Percentiles rank a stretch among this genome's conserved stretches.
Conservation (phyloP, 1,140 invertebrate genomes). For the Lepidurus arcticus region DNA sequence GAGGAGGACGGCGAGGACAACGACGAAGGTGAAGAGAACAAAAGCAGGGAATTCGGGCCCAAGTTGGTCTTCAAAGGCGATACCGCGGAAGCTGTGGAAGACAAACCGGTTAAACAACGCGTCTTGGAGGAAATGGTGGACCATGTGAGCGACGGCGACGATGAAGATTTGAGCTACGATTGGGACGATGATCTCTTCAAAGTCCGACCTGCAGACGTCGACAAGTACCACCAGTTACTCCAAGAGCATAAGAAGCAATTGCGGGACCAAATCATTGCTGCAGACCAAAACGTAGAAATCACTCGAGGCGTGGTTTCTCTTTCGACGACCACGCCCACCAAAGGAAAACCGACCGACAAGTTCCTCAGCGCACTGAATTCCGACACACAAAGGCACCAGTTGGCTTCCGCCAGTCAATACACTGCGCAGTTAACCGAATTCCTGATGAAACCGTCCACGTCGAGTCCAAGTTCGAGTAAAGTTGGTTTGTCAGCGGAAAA, state of each 20-base stretch:
- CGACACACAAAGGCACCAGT: not conserved
- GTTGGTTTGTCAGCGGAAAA: not conserved
- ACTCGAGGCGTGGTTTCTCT: not conserved
- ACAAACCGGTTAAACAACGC: conserved; percentile 39
- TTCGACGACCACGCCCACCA: conserved; percentile 23
- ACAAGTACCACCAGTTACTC: not conserved
- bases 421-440: conserved; percentile 17
- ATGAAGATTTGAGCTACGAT: conserved; percentile 18
- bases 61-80: conserved; percentile 54
- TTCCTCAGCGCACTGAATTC: not conserved
- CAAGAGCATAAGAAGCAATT: conserved; percentile 25
- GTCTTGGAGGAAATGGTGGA: conserved; percentile 32
- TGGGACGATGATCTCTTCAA: not conserved
- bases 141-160: conserved; percentile 30
- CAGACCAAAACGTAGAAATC: not conserved
- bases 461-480: not conserved
- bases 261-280: not conserved
- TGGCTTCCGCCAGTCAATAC: conserved; percentile 23
- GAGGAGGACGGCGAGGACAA: conserved; percentile 33
- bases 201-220: not conserved
- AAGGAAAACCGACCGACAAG: not conserved
- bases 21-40: conserved; percentile 41
- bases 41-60: conserved; percentile 39
- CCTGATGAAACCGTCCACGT: not conserved
- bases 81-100: conserved; percentile 74